Base-by-base conservation (phyloP, 2,113 vertebrate genomes). In the Thryonomys swinderianus region DNA sequence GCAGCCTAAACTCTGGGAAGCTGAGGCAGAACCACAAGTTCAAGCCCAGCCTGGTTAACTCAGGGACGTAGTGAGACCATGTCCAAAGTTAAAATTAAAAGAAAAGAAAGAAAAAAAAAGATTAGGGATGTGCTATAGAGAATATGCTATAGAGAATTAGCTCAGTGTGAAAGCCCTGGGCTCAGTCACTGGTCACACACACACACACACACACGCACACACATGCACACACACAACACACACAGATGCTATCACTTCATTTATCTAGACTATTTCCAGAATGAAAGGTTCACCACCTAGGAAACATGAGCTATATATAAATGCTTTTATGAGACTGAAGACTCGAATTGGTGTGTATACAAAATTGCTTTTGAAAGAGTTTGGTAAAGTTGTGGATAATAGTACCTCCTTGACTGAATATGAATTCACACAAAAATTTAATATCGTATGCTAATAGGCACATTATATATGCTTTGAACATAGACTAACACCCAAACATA, bases 251-350 rank as follows among this genome's bases (percentile, higher is more conserved):
- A 20, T 12, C 78, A 73, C 66, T 82, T 12, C 25, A 34, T 45
- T 92, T 25, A 61, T 45, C 66, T 51, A 80, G 62, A 67, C 3
- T 78, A 21, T 93, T 87, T 95, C 14, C 48, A 73, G 61, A 78
- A 71, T 74, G 57, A 93, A 94, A 96, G 62, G 7, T 45, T 23
- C 64, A n/a, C 17, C n/a, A 30, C 55, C 40, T 94, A 66, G 59
- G 91, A 74, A 86, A 69, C 23, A 74, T 69, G 34, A 88, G 25
- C 73, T 82, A 23, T 76, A 85, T 80, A 93, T 59, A 18, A 83
- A 34, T 81, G 42, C n/a, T 27, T 73, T n/a, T 78, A 59, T 30
- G 67, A 71, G 78, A 78, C 7, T 57, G 34, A 93, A 95, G 53
- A 85, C 92, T 91, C 67, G 16, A 88, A 61, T 69, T 76, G 48